These are phyloP conservation scores for Neogobius melanostomus DNA, from an alignment of 2,113 vertebrate genomes.

Conservation along the genomic window DNA sequence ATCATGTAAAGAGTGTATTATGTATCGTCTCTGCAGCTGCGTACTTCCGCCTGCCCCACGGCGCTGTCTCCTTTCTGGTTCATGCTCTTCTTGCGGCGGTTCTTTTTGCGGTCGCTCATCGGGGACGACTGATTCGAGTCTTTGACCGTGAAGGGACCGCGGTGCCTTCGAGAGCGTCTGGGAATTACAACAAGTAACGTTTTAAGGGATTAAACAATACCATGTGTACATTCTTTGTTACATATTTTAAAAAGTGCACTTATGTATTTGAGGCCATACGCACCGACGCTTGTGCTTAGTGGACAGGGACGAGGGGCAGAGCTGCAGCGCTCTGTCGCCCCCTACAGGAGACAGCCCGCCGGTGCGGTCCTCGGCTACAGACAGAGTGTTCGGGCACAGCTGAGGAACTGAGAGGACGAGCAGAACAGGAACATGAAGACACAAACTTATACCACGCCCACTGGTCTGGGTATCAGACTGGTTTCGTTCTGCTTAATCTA, in stretches of 20 bases:
- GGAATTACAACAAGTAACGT: background rate
- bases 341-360: constrained; percentile 67
- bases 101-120: constrained; percentile 90
- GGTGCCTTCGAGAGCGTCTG: constrained; percentile 75
- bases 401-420: constrained; percentile 56
- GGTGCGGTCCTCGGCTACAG: constrained; percentile 80
- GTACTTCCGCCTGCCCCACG: constrained; percentile 88
- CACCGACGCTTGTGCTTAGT: constrained; percentile 79
- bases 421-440: background rate
- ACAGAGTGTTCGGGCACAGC: constrained; percentile 75
- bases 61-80: constrained; percentile 90
- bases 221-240: background rate
- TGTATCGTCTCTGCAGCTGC: constrained; percentile 1
- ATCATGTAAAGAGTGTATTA: no score
- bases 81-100: constrained; percentile 89
- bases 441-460: no score
- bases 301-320: constrained; percentile 79
- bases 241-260: background rate
- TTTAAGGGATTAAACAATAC: no score
- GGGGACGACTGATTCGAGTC: constrained; percentile 85
- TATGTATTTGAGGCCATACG: constrained; percentile 16
- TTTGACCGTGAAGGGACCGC: constrained; percentile 75
- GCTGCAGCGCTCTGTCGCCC: constrained; percentile 80
- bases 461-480: background rate
- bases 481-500: background rate